Evolutionary conservation across 2,797 vertebrate species (phyloP).

Genomic region (Zalophus californianus): DNA sequence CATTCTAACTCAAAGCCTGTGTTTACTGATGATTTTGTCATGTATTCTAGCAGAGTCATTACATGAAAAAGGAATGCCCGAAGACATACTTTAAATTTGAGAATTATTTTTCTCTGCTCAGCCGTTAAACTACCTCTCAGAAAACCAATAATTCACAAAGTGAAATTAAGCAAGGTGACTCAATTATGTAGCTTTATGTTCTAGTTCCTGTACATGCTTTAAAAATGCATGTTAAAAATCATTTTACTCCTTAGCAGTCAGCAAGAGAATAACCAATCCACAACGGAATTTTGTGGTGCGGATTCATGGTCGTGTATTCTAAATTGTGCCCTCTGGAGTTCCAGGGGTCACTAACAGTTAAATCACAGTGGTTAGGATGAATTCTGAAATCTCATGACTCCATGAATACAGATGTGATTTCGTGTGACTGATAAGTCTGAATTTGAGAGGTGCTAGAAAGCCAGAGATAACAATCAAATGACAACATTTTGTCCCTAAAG

Average conservation of each 20-base stretch:
- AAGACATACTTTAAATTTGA: constrained; percentile 20
- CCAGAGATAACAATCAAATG: not conserved
- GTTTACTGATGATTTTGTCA: not conserved
- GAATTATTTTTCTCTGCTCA: constrained; percentile 48
- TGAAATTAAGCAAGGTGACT: constrained; percentile 71
- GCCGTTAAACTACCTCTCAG: constrained; percentile 43
- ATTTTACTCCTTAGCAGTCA: not conserved
- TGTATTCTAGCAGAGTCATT: not conserved
- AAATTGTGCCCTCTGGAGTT: not conserved
- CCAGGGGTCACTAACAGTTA: not conserved
- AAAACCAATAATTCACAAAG: constrained; percentile 67
- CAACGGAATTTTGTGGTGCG: not conserved
- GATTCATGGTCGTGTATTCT: not conserved
- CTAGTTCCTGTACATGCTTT: constrained; percentile 33
- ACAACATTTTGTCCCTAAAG: not conserved
- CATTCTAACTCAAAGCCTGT: not conserved
- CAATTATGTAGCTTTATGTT: constrained; percentile 64
- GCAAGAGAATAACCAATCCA: constrained; percentile 31
- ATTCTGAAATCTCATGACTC: not conserved
- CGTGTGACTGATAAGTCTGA: not conserved
- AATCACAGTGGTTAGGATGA: not conserved
- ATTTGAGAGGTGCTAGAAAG: not conserved
- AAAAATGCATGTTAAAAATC: constrained; percentile 37
- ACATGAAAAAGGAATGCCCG: not conserved
- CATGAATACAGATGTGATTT: not conserved